Conservation (phyloP, 2,113 vertebrate species). For the Equus przewalskii region DNA sequence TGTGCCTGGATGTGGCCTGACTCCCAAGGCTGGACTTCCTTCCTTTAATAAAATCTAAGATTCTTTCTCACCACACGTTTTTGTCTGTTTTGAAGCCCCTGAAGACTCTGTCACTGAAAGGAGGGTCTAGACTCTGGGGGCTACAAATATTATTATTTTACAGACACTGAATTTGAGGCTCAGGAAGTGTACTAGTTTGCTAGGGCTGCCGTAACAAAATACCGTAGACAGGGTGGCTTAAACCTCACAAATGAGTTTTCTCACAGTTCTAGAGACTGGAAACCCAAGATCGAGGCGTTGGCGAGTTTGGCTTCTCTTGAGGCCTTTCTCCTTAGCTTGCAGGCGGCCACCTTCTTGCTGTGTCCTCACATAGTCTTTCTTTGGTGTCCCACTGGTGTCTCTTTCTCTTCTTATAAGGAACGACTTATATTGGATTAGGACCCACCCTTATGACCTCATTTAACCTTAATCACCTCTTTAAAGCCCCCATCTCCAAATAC, state of each 20-base stretch:
- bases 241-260: background rate
- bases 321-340: background rate
- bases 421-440: background rate
- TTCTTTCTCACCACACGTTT: background rate
- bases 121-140: background rate
- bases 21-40: background rate
- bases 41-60: slow-evolving; percentile 29
- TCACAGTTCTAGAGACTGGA: background rate
- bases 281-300: background rate
- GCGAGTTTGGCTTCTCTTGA: background rate
- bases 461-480: background rate
- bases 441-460: background rate
- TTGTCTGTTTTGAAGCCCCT: background rate
- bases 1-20: background rate
- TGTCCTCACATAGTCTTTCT: background rate
- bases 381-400: background rate
- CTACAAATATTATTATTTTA: background rate
- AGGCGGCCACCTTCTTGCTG: too few species aligned
- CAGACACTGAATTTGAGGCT: background rate
- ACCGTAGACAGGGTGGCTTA: background rate
- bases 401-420: background rate
- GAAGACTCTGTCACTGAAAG: background rate
- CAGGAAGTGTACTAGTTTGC: background rate
- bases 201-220: background rate
- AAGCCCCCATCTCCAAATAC: background rate